phyloP scores from a whole-genome alignment of 2,797 vertebrate species.

The Myotis planiceps region DNA sequence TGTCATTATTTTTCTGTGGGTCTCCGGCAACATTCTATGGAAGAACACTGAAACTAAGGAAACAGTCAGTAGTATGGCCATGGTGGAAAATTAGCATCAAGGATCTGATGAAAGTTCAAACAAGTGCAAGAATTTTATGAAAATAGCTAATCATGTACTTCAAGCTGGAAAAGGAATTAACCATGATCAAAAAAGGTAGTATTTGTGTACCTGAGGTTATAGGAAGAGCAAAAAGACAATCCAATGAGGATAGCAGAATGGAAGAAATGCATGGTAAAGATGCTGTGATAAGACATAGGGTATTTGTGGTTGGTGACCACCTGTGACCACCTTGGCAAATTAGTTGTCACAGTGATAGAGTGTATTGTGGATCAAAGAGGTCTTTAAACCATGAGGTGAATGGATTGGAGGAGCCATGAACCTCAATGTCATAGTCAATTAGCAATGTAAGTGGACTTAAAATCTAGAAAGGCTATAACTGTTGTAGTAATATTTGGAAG shows the following conservation, averaged over 20 bases:
- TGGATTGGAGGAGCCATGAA: not conserved
- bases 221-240: not conserved
- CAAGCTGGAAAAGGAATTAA: not conserved
- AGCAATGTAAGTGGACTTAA: not conserved
- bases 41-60: conserved; percentile 5
- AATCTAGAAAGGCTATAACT: not conserved
- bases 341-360: not conserved
- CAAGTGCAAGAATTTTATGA: not conserved
- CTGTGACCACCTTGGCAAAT: not conserved
- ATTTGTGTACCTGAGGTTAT: not conserved
- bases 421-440: not conserved
- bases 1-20: not conserved
- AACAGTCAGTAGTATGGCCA: not conserved
- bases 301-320: not conserved
- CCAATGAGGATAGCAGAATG: not conserved
- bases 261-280: not conserved
- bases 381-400: not conserved
- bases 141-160: not conserved
- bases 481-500: not conserved
- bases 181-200: not conserved
- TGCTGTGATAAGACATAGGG: not conserved
- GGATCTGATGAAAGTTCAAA: not conserved
- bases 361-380: not conserved
- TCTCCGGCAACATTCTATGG: not conserved
- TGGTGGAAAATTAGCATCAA: not conserved